Conservation (phyloP, 2,888 invertebrate genomes). For the Eilema caniola region DNA sequence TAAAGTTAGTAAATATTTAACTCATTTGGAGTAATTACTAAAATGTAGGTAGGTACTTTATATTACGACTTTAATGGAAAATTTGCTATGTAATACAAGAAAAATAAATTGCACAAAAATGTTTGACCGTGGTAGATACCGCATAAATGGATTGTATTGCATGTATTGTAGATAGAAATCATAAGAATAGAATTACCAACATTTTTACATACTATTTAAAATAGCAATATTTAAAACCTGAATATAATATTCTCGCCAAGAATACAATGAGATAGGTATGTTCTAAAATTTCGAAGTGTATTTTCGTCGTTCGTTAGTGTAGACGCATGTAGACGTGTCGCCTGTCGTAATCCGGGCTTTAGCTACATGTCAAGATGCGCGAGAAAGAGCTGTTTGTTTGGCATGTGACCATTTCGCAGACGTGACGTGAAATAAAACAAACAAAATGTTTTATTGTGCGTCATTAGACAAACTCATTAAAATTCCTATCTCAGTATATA, state of each 20-base stretch:
- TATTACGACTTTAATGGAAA: too few relatives aligned
- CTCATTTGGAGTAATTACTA: not conserved
- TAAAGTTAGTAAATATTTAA: not conserved
- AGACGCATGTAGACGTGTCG: not conserved
- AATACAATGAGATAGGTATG: not conserved
- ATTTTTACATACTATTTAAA: not conserved
- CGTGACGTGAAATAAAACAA: constrained; percentile 12
- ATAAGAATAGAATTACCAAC: too few relatives aligned
- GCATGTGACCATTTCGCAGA: constrained; percentile 2
- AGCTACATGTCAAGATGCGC: not conserved
- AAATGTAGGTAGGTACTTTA: too few relatives aligned
- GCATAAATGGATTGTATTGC: too few relatives aligned
- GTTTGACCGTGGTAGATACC: too few relatives aligned
- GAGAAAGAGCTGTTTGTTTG: not conserved
- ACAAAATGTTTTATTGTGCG: constrained; percentile 7
- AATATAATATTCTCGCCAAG: not conserved
- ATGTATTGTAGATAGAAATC: too few relatives aligned
- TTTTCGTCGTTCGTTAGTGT: constrained; percentile 7
- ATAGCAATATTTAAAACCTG: not conserved
- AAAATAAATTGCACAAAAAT: too few relatives aligned
- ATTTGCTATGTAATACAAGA: too few relatives aligned
- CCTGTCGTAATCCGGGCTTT: not conserved
- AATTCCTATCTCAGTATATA: constrained; percentile 7
- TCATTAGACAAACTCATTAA: constrained; percentile 12
- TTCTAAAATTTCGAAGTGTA: constrained; percentile 6